phyloP scores from a whole-genome alignment of 1,140 invertebrate species.

The Procambarus clarkii region DNA sequence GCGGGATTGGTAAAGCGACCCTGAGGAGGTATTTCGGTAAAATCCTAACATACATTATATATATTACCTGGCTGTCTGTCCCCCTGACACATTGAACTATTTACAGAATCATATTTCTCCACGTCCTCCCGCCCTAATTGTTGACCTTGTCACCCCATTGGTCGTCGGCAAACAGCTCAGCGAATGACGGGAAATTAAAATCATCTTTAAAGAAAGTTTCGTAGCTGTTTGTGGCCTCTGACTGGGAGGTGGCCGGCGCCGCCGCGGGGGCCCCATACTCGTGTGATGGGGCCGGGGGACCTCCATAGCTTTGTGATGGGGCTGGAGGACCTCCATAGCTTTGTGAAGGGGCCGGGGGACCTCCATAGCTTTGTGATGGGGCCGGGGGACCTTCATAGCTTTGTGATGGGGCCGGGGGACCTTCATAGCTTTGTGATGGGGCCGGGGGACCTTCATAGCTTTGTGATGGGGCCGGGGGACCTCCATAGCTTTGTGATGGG shows the following conservation, averaged over 20 bases:
- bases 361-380: slow-evolving; percentile 16
- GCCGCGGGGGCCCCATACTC: neutral
- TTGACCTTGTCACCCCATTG: slow-evolving; percentile 15
- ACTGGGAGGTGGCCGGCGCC: neutral
- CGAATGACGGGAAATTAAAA: slow-evolving; percentile 1
- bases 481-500: neutral
- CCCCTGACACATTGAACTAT: too few relatives aligned
- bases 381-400: neutral
- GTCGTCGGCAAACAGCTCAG: slow-evolving; percentile 28
- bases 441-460: slow-evolving; percentile 15
- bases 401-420: slow-evolving; percentile 15
- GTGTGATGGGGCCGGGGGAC: neutral
- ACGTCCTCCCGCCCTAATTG: too few relatives aligned
- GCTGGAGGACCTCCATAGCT: neutral
- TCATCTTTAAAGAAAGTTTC: neutral
- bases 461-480: slow-evolving; percentile 7
- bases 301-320: neutral
- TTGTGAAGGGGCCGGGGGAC: slow-evolving; percentile 20
- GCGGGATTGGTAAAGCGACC: too few relatives aligned
- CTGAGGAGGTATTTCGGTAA: too few relatives aligned
- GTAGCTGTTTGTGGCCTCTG: neutral
- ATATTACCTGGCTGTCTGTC: too few relatives aligned
- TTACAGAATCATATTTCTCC: too few relatives aligned
- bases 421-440: slow-evolving; percentile 10
- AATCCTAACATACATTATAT: too few relatives aligned